Conservation (phyloP, 2,113 vertebrate species). For the Antennarius striatus region DNA sequence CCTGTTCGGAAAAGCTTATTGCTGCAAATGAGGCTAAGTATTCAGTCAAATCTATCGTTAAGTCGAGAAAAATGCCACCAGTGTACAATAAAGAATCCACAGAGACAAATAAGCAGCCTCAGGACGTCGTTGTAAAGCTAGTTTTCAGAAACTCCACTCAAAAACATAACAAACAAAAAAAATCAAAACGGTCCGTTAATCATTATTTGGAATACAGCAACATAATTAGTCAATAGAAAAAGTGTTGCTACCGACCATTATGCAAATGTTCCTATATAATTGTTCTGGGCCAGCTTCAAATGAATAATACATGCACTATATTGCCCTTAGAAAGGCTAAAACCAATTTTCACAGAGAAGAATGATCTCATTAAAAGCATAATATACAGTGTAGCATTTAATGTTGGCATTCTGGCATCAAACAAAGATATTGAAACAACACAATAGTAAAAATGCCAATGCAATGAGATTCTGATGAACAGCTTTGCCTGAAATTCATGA, state of each 20-base stretch:
- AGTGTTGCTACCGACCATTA: slow-evolving; percentile 65
- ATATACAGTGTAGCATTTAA: slow-evolving; percentile 53
- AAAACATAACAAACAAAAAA: neutral
- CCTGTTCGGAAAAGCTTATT: slow-evolving; percentile 34
- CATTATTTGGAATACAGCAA: slow-evolving; percentile 54
- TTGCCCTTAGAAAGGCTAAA: slow-evolving; percentile 49
- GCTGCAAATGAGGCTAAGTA: slow-evolving; percentile 58
- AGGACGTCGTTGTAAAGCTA: slow-evolving; percentile 32
- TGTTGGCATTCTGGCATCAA: slow-evolving; percentile 33
- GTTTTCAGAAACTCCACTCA: slow-evolving; percentile 38
- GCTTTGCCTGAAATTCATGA: neutral
- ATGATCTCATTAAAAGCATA: slow-evolving; percentile 56
- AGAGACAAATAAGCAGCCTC: neutral
- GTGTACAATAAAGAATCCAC: slow-evolving; percentile 41
- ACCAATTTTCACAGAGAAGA: slow-evolving; percentile 56
- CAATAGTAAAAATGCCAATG: neutral
- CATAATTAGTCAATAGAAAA: slow-evolving; percentile 65
- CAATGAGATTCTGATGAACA: slow-evolving; percentile 12
- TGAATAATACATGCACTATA: slow-evolving; percentile 71
- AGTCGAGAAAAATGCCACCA: slow-evolving; percentile 50
- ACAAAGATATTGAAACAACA: slow-evolving; percentile 12
- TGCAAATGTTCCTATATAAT: slow-evolving; percentile 63
- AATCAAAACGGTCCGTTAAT: slow-evolving; percentile 34
- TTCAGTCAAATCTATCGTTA: slow-evolving; percentile 67
- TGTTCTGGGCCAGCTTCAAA: slow-evolving; percentile 56